A percentile compares a stretch with the other conserved stretches of the same genome.
phyloP scores from a whole-genome alignment of 2,888 invertebrate species.

The Dermolepida albohirtum region DNA sequence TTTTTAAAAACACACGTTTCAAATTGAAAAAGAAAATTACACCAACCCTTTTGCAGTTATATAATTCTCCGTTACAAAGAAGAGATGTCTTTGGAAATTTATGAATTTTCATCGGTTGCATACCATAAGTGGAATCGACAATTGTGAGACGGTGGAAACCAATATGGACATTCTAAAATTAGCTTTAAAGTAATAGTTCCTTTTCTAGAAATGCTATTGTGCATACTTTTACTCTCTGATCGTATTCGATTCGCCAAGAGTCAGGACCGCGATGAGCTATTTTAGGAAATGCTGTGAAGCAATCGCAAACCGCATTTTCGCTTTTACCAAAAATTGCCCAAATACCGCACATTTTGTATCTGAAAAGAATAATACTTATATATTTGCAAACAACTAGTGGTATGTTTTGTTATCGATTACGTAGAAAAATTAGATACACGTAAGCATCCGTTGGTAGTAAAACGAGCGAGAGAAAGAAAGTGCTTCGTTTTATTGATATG shows the following conservation, averaged over 20 bases:
- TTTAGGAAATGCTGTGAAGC: conserved; percentile 73
- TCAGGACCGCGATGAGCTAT: conserved; percentile 81
- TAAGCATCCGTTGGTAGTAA: no score
- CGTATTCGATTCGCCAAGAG: conserved; percentile 80
- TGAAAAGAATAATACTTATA: neutral
- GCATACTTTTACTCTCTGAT: conserved; percentile 71
- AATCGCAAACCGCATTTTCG: conserved; percentile 68
- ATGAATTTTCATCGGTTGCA: conserved; percentile 81
- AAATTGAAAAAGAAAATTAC: conserved; percentile 21
- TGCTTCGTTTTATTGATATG: no score
- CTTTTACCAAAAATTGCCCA: conserved; percentile 80
- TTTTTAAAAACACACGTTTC: no score
- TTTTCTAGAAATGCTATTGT: neutral
- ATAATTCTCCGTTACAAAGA: conserved; percentile 88
- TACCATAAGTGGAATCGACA: conserved; percentile 77
- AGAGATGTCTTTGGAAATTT: conserved; percentile 74
- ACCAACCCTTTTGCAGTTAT: conserved; percentile 76
- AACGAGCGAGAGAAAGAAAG: no score
- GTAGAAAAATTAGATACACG: no score
- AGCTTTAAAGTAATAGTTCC: conserved; percentile 12
- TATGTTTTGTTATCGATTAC: no score
- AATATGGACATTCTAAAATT: conserved; percentile 70
- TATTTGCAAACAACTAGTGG: no score
- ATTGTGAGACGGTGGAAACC: conserved; percentile 80
- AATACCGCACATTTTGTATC: conserved; percentile 77